Evolutionary conservation across 2,113 vertebrate species (phyloP).

Genomic region (Taxidea taxus): DNA sequence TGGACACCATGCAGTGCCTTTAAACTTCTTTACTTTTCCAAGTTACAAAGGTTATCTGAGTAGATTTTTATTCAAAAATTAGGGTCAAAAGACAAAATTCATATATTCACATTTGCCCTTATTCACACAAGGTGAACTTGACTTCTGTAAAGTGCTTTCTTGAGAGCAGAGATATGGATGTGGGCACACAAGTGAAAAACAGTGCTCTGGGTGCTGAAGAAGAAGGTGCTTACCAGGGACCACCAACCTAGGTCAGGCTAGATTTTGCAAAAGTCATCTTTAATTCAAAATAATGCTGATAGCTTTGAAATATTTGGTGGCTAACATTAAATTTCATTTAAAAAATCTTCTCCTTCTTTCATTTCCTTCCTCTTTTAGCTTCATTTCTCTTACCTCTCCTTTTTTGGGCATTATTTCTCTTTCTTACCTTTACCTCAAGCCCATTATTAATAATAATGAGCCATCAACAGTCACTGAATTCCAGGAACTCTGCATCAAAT

Average conservation of each 20-base stretch:
- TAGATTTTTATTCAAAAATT: neutral
- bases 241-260: accelerated
- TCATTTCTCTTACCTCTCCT: neutral
- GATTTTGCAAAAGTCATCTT: neutral
- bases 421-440: neutral
- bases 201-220: neutral
- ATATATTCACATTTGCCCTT: neutral
- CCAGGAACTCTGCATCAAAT: neutral
- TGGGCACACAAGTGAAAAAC: neutral
- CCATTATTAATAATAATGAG: neutral
- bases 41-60: neutral
- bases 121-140: neutral
- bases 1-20: neutral
- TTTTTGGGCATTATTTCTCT: neutral
- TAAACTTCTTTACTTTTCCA: neutral
- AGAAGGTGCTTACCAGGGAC: neutral
- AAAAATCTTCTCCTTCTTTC: neutral
- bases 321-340: neutral
- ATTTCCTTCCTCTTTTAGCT: neutral
- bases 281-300: neutral
- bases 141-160: neutral
- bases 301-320: neutral
- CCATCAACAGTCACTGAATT: neutral
- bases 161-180: neutral
- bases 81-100: neutral